Conservation (phyloP, 2,113 vertebrate species). For the Apus apus region DNA sequence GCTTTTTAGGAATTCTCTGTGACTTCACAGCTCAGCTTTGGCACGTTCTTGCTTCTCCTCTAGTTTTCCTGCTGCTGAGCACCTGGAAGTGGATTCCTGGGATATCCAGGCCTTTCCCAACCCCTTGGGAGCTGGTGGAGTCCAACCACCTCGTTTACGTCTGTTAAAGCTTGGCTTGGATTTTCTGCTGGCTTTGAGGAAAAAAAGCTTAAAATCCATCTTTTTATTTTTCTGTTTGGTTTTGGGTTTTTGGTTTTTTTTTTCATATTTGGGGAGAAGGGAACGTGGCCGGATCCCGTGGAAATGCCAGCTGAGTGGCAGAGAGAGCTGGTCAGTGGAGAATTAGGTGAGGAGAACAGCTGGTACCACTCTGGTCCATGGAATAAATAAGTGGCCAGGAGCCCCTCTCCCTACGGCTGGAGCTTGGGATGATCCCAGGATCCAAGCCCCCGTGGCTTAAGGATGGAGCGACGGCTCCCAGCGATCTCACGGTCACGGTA, state of each 20-base stretch:
- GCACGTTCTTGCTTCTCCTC: constrained; percentile 42
- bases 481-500: not conserved
- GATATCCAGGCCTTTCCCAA: too few species aligned
- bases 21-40: constrained; percentile 30
- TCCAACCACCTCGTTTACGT: not conserved
- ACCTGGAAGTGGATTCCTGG: not conserved
- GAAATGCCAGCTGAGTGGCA: not conserved
- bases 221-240: not conserved
- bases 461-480: not conserved
- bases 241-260: not conserved
- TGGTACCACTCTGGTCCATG: not conserved
- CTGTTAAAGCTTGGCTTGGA: not conserved
- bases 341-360: not conserved
- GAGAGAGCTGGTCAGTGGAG: not conserved
- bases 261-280: constrained; percentile 43
- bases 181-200: constrained; percentile 24
- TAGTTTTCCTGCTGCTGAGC: constrained; percentile 30
- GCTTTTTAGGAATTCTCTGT: constrained; percentile 35
- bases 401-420: not conserved
- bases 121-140: not conserved
- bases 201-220: not conserved
- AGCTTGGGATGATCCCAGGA: not conserved
- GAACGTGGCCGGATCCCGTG: not conserved
- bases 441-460: not conserved
- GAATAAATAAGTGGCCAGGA: not conserved